phyloP scores from a whole-genome alignment of 2,888 invertebrate genomes.

The Liodrosophila aerea region DNA sequence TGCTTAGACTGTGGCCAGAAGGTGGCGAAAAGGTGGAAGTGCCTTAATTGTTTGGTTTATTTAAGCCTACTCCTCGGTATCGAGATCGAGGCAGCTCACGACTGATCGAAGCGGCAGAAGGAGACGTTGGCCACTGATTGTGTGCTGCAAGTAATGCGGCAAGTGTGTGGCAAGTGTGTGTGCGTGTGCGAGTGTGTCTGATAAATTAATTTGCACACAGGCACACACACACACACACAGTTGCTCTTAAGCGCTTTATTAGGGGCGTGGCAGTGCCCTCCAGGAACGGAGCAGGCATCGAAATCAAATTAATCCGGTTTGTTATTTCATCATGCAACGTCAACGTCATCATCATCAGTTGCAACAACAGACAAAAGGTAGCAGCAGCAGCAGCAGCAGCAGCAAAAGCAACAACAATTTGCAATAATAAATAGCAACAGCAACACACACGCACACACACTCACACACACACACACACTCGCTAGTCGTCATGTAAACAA shows the following conservation, averaged over 20 bases:
- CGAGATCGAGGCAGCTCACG: conserved; percentile 19
- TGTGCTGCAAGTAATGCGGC: not conserved
- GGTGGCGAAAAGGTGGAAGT: conserved; percentile 18
- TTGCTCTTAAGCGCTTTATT: conserved; percentile 43
- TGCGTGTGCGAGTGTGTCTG: too few relatives aligned
- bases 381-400: conserved; percentile 29
- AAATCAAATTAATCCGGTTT: conserved; percentile 81
- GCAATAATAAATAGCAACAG: conserved; percentile 42
- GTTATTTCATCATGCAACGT: conserved; percentile 80
- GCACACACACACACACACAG: conserved; percentile 12
- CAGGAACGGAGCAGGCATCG: conserved; percentile 32
- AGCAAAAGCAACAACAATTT: conserved; percentile 63
- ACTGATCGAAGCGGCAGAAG: conserved; percentile 29
- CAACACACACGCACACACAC: conserved; percentile 1
- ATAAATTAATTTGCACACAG: conserved; percentile 61
- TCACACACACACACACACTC: conserved; percentile 11
- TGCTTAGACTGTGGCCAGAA: not conserved
- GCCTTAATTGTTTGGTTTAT: conserved; percentile 28
- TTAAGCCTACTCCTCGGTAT: conserved; percentile 25
- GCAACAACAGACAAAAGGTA: conserved; percentile 75
- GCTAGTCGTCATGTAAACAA: conserved; percentile 45
- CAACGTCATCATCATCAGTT: conserved; percentile 73
- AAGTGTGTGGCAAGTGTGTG: conserved; percentile 47
- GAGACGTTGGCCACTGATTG: conserved; percentile 12
- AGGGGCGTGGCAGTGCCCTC: conserved; percentile 30